Percentiles rank a stretch among this genome's conserved stretches.
Conservation (phyloP, 2,113 vertebrate species). For the Sinocyclocheilus anophthalmus region DNA sequence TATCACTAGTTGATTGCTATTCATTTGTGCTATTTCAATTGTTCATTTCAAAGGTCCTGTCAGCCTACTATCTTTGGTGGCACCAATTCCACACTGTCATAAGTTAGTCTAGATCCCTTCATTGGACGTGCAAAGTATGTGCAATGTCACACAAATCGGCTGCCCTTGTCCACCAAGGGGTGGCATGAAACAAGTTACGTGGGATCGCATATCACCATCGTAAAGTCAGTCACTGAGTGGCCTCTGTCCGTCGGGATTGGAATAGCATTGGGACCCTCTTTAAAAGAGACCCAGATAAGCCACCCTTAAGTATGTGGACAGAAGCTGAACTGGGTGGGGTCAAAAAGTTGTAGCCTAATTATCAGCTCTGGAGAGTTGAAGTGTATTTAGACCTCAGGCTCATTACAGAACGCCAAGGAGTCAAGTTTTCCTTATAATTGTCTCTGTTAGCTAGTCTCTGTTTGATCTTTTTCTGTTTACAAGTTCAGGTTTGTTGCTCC, state of each 20-base stretch:
- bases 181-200: conserved; percentile 62
- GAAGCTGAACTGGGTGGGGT: conserved; percentile 60
- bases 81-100: not conserved
- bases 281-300: conserved; percentile 56
- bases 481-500: not conserved
- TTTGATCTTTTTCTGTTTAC: conserved; percentile 38
- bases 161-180: conserved; percentile 32
- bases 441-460: not conserved
- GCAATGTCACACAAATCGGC: conserved; percentile 31
- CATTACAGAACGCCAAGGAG: not conserved
- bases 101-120: not conserved
- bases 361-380: conserved; percentile 39
- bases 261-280: conserved; percentile 62
- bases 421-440: conserved; percentile 1
- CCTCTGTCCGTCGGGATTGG: conserved; percentile 62
- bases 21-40: not conserved
- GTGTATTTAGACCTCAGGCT: not conserved
- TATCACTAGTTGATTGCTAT: not conserved
- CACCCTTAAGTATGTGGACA: conserved; percentile 57
- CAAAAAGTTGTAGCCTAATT: conserved; percentile 65
- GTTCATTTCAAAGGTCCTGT: not conserved
- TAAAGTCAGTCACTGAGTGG: conserved; percentile 57
- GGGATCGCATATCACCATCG: conserved; percentile 64
- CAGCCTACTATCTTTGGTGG: not conserved
- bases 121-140: not conserved